phyloP scores from a whole-genome alignment of 2,888 invertebrate species.

The Microplitis manilae region DNA sequence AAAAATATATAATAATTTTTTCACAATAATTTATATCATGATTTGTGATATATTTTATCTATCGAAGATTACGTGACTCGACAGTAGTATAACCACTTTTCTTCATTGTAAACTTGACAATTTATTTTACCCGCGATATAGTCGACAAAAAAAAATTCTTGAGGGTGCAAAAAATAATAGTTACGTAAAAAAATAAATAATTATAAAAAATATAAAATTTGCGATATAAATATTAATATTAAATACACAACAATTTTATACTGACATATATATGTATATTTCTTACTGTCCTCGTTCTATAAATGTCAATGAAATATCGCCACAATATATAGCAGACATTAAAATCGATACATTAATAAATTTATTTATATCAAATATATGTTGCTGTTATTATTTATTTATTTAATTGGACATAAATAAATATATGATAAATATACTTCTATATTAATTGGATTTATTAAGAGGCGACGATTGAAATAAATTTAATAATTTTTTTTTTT shows the following conservation, averaged over 20 bases:
- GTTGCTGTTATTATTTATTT: neutral
- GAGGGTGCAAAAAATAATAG: neutral
- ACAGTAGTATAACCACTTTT: constrained; percentile 57
- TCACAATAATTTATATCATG: constrained; percentile 42
- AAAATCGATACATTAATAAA: neutral
- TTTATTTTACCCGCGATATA: constrained; percentile 3
- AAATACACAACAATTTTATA: neutral
- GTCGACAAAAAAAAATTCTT: neutral
- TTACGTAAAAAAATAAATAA: neutral
- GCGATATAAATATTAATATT: neutral
- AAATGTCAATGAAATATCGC: neutral
- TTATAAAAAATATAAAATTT: neutral
- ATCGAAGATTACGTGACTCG: constrained; percentile 55
- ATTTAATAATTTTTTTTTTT: neutral
- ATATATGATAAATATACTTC: neutral
- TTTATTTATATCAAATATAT: neutral
- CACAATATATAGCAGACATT: neutral
- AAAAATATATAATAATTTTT: neutral
- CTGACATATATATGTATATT: neutral
- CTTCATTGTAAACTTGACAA: constrained; percentile 50
- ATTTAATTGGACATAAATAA: neutral
- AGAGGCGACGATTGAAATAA: neutral
- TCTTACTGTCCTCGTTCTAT: neutral
- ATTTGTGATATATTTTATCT: constrained; percentile 51
- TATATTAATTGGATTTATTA: neutral